Percentiles rank a stretch among this genome's conserved stretches.
These are phyloP conservation scores for Mythimna lalbum DNA, from an alignment of 2,888 invertebrate species.

Conservation along the genomic window DNA sequence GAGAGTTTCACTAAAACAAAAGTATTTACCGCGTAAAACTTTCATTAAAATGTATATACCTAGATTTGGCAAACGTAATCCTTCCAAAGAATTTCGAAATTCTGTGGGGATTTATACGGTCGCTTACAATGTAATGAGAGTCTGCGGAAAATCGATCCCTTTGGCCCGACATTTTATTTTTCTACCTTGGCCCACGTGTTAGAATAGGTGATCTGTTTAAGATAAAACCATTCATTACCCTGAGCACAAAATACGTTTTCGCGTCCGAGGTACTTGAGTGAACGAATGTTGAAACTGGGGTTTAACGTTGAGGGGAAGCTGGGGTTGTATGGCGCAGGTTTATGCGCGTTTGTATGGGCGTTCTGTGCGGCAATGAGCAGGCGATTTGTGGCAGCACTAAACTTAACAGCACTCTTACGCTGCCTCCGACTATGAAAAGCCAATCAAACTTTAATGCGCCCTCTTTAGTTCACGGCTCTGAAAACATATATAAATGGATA, in stretches of 20 bases:
- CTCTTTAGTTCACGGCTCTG: conserved; percentile 73
- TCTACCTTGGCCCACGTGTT: conserved; percentile 55
- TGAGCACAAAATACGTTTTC: conserved; percentile 63
- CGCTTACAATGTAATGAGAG: conserved; percentile 59
- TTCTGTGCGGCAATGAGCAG: conserved; percentile 73
- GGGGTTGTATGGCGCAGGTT: conserved; percentile 63
- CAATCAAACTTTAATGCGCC: conserved; percentile 85
- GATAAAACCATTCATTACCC: conserved; percentile 68
- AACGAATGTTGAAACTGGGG: conserved; percentile 73
- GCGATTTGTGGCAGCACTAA: conserved; percentile 83
- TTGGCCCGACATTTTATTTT: conserved; percentile 61
- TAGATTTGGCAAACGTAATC: conserved; percentile 48
- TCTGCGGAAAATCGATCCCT: conserved; percentile 60
- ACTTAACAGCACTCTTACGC: conserved; percentile 80
- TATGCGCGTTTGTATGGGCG: conserved; percentile 73
- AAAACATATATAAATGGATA: conserved; percentile 70
- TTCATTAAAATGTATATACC: conserved; percentile 50
- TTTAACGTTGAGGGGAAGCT: conserved; percentile 73
- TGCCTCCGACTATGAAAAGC: conserved; percentile 82
- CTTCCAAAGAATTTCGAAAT: conserved; percentile 59
- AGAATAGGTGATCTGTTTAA: conserved; percentile 67
- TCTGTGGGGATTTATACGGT: conserved; percentile 59
- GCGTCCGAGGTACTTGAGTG: conserved; percentile 61
- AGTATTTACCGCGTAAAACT: conserved; percentile 25
- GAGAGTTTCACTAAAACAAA: conserved; percentile 18